Percentiles rank a stretch among this genome's conserved stretches.
Conservation (phyloP, 1,140 invertebrate genomes). For the Agrypnia vestita region DNA sequence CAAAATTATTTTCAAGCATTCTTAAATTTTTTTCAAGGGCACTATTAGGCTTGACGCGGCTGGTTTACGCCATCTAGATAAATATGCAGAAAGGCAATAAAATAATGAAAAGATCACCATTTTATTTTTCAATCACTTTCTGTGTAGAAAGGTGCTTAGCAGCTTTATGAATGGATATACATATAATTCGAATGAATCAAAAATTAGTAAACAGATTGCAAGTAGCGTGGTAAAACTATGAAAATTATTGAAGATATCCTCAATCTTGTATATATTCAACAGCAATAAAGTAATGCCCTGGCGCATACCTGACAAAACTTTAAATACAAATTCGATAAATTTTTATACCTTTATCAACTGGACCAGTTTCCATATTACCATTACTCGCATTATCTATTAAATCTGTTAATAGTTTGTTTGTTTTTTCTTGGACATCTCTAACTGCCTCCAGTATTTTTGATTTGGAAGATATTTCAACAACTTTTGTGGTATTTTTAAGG, state of each 20-base stretch:
- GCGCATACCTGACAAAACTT: background rate
- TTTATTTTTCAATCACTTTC: too few relatives aligned
- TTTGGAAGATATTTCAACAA: slow-evolving; percentile 47
- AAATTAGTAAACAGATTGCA: background rate
- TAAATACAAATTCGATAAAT: background rate
- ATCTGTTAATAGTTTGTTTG: slow-evolving; percentile 46
- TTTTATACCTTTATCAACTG: slow-evolving; percentile 24
- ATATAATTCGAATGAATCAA: background rate
- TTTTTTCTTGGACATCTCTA: slow-evolving; percentile 25
- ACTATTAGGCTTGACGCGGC: too few relatives aligned
- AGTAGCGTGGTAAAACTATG: background rate
- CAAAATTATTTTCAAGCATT: too few relatives aligned
- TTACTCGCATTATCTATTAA: slow-evolving; percentile 44
- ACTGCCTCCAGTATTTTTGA: slow-evolving; percentile 36
- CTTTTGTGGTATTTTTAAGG: slow-evolving; percentile 37
- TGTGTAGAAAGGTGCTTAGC: too few relatives aligned
- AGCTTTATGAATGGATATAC: too few relatives aligned
- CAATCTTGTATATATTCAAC: background rate
- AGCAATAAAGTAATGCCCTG: background rate
- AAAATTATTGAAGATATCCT: background rate
- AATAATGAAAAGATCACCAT: too few relatives aligned
- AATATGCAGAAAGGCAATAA: too few relatives aligned
- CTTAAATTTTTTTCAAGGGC: too few relatives aligned
- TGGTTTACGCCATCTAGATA: too few relatives aligned
- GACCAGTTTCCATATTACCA: slow-evolving; percentile 21